These are phyloP conservation scores for Drosophila murphyi DNA, from an alignment of 1,140 invertebrate species.

Conservation along the genomic window DNA sequence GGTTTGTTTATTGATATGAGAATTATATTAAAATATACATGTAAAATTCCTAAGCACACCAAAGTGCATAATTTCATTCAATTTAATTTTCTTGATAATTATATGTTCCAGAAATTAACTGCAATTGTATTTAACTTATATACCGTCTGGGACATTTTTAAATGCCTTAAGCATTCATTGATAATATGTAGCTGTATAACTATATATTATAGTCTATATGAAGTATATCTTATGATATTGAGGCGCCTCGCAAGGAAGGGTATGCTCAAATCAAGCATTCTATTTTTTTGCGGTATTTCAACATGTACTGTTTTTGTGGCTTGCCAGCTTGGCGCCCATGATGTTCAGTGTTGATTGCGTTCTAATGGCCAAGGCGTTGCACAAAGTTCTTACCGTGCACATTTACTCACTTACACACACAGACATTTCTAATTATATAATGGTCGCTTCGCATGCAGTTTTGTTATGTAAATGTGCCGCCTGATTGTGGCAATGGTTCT, in stretches of 20 bases:
- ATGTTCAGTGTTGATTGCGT: slow-evolving; percentile 76
- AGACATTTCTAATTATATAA: slow-evolving; percentile 82
- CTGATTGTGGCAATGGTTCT: slow-evolving; percentile 21
- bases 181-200: neutral
- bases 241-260: neutral
- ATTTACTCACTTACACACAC: slow-evolving; percentile 24
- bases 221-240: no score
- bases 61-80: no score
- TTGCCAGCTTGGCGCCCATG: slow-evolving; percentile 60
- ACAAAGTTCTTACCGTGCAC: slow-evolving; percentile 45
- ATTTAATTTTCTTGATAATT: no score
- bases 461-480: slow-evolving; percentile 77
- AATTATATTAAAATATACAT: no score
- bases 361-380: slow-evolving; percentile 78
- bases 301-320: slow-evolving; percentile 32
- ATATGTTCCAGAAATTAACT: no score
- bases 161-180: neutral
- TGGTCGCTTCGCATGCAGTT: slow-evolving; percentile 77
- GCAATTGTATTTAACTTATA: no score
- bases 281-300: slow-evolving; percentile 13
- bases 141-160: no score
- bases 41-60: no score
- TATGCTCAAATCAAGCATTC: slow-evolving; percentile 11
- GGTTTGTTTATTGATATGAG: no score
- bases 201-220: no score